Evolutionary conservation across 2,797 vertebrate species (phyloP).

Genomic region (Platalea minor): DNA sequence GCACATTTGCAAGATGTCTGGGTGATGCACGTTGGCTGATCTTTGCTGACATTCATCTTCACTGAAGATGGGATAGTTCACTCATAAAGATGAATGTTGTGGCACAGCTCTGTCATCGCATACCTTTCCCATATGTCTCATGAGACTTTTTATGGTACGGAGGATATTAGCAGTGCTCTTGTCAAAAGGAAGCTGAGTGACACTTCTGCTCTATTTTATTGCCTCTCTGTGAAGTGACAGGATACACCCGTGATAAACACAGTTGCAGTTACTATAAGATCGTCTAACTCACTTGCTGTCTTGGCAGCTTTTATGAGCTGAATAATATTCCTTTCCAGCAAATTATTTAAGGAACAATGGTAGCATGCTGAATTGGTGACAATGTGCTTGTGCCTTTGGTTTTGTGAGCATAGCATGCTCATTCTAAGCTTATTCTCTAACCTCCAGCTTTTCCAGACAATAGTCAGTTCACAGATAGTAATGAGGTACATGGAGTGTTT

Average conservation of each 20-base stretch:
- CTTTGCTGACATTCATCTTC: conserved; percentile 59
- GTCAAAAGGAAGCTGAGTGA: conserved; percentile 15
- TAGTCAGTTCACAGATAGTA: not conserved
- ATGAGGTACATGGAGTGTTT: conserved; percentile 1
- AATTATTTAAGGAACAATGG: conserved; percentile 58
- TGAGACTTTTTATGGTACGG: conserved; percentile 11
- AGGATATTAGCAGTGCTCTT: conserved; percentile 36
- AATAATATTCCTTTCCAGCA: conserved; percentile 43
- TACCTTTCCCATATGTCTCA: conserved; percentile 32
- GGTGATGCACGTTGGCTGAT: conserved; percentile 17
- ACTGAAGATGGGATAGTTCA: conserved; percentile 19
- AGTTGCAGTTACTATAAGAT: conserved; percentile 30
- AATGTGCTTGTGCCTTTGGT: conserved; percentile 8
- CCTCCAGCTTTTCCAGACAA: not conserved
- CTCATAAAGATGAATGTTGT: conserved; percentile 67
- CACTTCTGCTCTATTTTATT: conserved; percentile 40
- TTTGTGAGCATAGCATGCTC: not conserved
- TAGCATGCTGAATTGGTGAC: conserved; percentile 17
- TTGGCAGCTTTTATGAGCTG: conserved; percentile 27
- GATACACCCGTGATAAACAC: conserved; percentile 53
- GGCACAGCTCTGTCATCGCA: not conserved
- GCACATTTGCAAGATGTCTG: rapidly evolving
- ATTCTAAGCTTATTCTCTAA: conserved; percentile 33
- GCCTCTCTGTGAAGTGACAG: conserved; percentile 26
- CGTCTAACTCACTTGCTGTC: conserved; percentile 34